Percentiles rank a stretch among this genome's conserved stretches.
Conservation (phyloP, 2,113 vertebrate species). For the Petromus typicus region DNA sequence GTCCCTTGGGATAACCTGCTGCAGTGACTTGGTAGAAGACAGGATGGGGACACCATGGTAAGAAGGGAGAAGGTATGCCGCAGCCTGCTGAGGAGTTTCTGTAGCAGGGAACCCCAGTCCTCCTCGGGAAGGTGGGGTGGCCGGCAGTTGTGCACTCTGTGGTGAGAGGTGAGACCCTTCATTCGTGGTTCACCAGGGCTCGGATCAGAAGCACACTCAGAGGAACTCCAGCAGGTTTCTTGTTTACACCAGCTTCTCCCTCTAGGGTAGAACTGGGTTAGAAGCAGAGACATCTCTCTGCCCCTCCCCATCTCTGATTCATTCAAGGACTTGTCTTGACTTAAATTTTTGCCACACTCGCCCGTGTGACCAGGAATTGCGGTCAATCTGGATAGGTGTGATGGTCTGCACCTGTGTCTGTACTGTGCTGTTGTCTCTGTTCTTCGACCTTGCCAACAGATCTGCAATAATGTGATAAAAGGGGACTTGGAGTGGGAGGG, state of each 20-base stretch:
- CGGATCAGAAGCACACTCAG: neutral
- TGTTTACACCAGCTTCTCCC: neutral
- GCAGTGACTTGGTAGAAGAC: neutral
- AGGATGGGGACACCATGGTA: neutral
- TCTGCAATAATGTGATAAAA: too few relatives aligned
- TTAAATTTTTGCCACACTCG: too few relatives aligned
- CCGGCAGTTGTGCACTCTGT: neutral
- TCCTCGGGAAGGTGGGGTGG: neutral
- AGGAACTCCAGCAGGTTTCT: neutral
- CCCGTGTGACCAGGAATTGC: too few relatives aligned
- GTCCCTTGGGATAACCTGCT: neutral
- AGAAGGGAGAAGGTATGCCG: neutral
- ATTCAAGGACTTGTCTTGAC: too few relatives aligned
- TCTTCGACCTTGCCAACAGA: too few relatives aligned
- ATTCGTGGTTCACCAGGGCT: neutral
- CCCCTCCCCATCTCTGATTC: too few relatives aligned
- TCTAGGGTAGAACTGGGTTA: neutral
- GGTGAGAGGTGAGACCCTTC: neutral
- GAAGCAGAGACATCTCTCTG: neutral
- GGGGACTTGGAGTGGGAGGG: too few relatives aligned
- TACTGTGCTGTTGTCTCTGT: too few relatives aligned
- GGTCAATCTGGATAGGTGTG: too few relatives aligned
- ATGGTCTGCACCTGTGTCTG: too few relatives aligned
- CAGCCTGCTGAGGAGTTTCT: neutral
- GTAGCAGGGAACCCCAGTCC: neutral